Percentiles rank a stretch among this genome's conserved stretches.
phyloP scores from a whole-genome alignment of 2,113 vertebrate species.

The Hystrix brachyura region DNA sequence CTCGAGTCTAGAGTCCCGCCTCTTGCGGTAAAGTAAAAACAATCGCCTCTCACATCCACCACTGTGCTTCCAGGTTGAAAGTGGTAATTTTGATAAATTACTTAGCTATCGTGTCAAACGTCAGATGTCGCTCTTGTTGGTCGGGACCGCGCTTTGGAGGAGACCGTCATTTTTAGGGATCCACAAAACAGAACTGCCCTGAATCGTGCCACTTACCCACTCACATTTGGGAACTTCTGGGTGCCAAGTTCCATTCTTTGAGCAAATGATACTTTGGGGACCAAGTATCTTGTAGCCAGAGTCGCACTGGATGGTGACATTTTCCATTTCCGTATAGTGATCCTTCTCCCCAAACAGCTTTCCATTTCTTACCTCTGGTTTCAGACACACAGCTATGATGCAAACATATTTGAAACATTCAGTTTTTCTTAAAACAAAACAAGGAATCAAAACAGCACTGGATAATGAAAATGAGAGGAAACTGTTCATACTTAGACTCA shows the following conservation, averaged over 20 bases:
- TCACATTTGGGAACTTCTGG: conserved; percentile 69
- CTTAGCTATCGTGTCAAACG: background rate
- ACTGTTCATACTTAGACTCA: background rate
- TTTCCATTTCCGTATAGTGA: background rate
- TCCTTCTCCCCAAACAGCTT: background rate
- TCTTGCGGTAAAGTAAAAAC: background rate
- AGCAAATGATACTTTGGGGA: background rate
- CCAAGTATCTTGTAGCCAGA: conserved; percentile 71
- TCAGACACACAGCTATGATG: conserved; percentile 47
- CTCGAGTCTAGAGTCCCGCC: background rate
- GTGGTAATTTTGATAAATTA: background rate
- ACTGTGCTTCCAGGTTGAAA: background rate
- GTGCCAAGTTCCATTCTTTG: conserved; percentile 74
- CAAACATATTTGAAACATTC: background rate
- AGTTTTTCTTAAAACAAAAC: background rate
- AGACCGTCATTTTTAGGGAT: background rate
- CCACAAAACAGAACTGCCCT: background rate
- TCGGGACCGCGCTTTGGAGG: background rate
- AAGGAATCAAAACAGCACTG: background rate
- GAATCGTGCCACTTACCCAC: conserved; percentile 63
- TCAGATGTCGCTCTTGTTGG: background rate
- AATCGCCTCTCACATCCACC: background rate
- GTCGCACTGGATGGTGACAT: conserved; percentile 49
- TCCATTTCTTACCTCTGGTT: conserved; percentile 48
- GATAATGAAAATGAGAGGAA: background rate